Evolutionary conservation across 1,140 invertebrate genomes (phyloP).

Genomic region (Pissodes strobi): DNA sequence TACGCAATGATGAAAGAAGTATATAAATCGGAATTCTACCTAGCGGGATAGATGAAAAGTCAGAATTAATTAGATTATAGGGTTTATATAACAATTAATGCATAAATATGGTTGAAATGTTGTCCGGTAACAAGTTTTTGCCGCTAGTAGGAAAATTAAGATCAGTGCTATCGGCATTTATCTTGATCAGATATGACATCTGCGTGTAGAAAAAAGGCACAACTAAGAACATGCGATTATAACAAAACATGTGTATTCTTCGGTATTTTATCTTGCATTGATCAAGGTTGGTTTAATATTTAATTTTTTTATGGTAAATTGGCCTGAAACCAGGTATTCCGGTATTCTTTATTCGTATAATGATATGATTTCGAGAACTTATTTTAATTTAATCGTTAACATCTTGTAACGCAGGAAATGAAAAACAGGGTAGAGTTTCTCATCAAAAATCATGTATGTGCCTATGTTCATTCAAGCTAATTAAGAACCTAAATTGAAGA

Average conservation of each 20-base stretch:
- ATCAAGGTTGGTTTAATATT: slow-evolving; percentile 20
- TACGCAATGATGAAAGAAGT: neutral
- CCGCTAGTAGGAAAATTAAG: slow-evolving; percentile 27
- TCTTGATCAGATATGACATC: slow-evolving; percentile 33
- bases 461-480: too few relatives aligned
- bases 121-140: slow-evolving; percentile 25
- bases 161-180: slow-evolving; percentile 30
- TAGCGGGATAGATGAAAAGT: slow-evolving; percentile 26
- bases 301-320: slow-evolving; percentile 21
- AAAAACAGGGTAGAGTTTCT: too few relatives aligned
- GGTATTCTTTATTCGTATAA: neutral
- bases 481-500: too few relatives aligned
- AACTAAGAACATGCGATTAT: slow-evolving; percentile 25
- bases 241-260: slow-evolving; percentile 34
- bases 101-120: slow-evolving; percentile 30
- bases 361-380: neutral
- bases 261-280: slow-evolving; percentile 25
- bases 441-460: too few relatives aligned
- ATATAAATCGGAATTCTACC: slow-evolving; percentile 27
- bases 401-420: too few relatives aligned
- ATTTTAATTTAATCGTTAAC: too few relatives aligned
- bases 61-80: slow-evolving; percentile 31
- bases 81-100: slow-evolving; percentile 36
- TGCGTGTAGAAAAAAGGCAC: slow-evolving; percentile 22
- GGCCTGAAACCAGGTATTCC: neutral